Base-by-base conservation (phyloP, 2,797 vertebrate genomes). In the Bovichtus diacanthus region DNA sequence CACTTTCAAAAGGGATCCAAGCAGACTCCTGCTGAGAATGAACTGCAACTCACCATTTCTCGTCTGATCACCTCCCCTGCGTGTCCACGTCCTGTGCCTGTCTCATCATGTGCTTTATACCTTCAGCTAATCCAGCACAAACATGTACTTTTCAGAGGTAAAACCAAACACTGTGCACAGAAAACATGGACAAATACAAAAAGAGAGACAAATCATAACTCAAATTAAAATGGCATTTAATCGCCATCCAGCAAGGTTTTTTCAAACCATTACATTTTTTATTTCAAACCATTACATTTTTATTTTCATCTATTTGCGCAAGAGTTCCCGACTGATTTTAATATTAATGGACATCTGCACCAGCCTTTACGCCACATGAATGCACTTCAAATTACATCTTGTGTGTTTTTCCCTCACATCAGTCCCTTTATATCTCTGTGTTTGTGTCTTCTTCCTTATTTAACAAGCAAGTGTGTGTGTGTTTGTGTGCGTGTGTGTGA, bases 21-120 rank as follows among this genome's bases (percentile, higher is more conserved):
- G 49, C 58, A 70, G 53, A 58, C 29, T 54, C 80, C 74, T 63
- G 76, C 72, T 84, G 82, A 78, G 71, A 81, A 75, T 67, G 73
- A 76, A 87, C 69, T n/a, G 47, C 41, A 81, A 77, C 61, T 84
- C 47, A 10, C 36, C 53, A 61, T 83, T 87, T 74, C 75, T 82
- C 86, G 76, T 84, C 60, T 61, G 10, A 6, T 80, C 73, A 78
- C 23, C 60, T 70, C 67, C 39, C 68, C 43, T 78, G n/a, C 36
- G 53, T 44, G 27, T 59, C 41, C 9, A 50, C 53, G 46, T 80
- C 55, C 43, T 55, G 44, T 74, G 39, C 46, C 54, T 66, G 70
- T 71, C 60, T 66, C 39, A n/a, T 74, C 7, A 1, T 55, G 73
- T 68, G 70, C 64, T 80, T 75, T 46, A 66, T 62, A 59, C 27